phyloP scores from a whole-genome alignment of 2,888 invertebrate species.

The Phengaris arion region DNA sequence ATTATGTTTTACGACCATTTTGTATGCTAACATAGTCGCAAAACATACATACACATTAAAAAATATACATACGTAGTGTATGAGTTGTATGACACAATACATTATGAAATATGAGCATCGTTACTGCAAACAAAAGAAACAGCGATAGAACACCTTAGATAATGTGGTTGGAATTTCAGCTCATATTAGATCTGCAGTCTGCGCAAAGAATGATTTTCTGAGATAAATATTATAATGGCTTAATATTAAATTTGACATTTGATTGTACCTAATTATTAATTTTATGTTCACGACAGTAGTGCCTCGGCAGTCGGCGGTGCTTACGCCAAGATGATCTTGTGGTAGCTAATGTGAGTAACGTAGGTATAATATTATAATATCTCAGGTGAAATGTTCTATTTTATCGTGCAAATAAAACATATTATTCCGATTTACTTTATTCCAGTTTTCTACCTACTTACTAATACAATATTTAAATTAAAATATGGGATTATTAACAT shows the following conservation, averaged over 20 bases:
- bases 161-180: background rate
- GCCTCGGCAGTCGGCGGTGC: no score
- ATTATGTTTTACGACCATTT: slow-evolving; percentile 21
- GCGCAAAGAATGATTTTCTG: background rate
- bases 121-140: background rate
- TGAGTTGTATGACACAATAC: background rate
- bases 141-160: background rate
- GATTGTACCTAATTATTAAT: background rate
- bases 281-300: background rate
- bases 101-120: background rate
- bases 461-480: no score
- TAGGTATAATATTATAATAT: no score
- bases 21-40: background rate
- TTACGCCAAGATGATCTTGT: no score
- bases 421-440: no score
- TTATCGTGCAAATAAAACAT: no score
- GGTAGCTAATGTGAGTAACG: no score
- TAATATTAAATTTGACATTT: background rate
- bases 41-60: background rate
- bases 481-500: no score
- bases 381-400: no score
- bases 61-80: background rate
- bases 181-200: background rate
- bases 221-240: background rate
- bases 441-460: no score